Conservation (phyloP, 2,797 vertebrate genomes). For the Myripristis murdjan region DNA sequence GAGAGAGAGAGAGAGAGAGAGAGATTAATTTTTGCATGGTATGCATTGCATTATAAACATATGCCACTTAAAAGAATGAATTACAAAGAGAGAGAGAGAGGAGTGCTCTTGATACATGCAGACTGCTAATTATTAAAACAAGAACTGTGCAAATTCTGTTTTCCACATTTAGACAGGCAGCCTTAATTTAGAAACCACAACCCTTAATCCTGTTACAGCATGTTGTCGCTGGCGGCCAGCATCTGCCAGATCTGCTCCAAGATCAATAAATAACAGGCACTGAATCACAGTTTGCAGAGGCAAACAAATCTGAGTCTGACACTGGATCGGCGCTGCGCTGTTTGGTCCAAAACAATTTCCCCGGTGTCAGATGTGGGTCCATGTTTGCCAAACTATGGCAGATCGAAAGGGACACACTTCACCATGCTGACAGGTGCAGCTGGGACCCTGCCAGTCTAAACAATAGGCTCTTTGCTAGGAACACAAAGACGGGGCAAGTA, state of each 20-base stretch:
- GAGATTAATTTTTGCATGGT: background rate
- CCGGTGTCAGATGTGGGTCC: constrained; percentile 8
- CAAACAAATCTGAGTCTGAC: constrained; percentile 54
- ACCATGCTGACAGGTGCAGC: constrained; percentile 24
- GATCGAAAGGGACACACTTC: constrained; percentile 32
- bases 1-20: constrained; percentile 2
- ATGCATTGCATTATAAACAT: background rate
- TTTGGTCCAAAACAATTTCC: constrained; percentile 21
- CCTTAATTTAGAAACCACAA: constrained; percentile 58
- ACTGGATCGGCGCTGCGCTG: constrained; percentile 28
- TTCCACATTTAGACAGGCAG: constrained; percentile 46
- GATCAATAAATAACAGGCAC: constrained; percentile 65
- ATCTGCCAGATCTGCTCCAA: constrained; percentile 46
- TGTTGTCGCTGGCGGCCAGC: constrained; percentile 41
- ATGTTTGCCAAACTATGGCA: constrained; percentile 43
- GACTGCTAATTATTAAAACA: constrained; percentile 46
- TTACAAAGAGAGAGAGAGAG: background rate
- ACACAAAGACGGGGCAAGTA: constrained; percentile 37
- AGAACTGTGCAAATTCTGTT: constrained; percentile 50
- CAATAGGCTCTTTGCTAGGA: constrained; percentile 39
- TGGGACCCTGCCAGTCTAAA: constrained; percentile 46
- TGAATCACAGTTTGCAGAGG: constrained; percentile 43
- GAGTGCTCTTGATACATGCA: constrained; percentile 40
- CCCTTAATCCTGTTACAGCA: constrained; percentile 61
- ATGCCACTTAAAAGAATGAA: background rate